phyloP scores from a whole-genome alignment of 2,113 vertebrate genomes.

The Spheniscus mendiculus region DNA sequence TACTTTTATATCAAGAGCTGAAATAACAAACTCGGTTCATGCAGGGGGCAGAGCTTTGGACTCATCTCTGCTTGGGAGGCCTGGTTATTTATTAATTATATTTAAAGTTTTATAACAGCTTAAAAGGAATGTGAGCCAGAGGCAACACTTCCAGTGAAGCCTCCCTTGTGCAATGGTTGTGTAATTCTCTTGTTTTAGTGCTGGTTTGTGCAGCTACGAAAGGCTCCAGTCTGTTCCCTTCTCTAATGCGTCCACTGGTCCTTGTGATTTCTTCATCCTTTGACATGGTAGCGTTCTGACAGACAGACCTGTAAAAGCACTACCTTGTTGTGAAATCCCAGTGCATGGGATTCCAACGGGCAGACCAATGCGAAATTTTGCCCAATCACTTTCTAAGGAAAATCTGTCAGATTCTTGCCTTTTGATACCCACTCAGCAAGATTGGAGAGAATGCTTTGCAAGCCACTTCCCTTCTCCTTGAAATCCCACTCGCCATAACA shows the following conservation, averaged over 20 bases:
- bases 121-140: conserved; percentile 57
- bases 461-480: background rate
- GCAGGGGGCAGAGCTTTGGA: conserved; percentile 47
- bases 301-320: background rate
- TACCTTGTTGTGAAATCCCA: background rate
- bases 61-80: conserved; percentile 46
- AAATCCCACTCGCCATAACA: background rate
- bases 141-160: conserved; percentile 41
- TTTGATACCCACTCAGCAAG: background rate
- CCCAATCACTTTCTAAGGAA: background rate
- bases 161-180: conserved; percentile 52
- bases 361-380: background rate
- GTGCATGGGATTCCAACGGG: background rate
- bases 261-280: background rate
- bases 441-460: background rate
- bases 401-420: background rate
- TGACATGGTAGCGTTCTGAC: background rate
- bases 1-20: conserved; percentile 12
- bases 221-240: background rate
- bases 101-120: conserved; percentile 72
- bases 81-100: conserved; percentile 74
- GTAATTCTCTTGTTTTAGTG: background rate
- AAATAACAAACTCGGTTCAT: conserved; percentile 51
- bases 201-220: background rate
- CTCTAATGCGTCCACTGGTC: background rate